Base-by-base conservation (phyloP, 2,113 vertebrate genomes). In the Muntiacus reevesi region DNA sequence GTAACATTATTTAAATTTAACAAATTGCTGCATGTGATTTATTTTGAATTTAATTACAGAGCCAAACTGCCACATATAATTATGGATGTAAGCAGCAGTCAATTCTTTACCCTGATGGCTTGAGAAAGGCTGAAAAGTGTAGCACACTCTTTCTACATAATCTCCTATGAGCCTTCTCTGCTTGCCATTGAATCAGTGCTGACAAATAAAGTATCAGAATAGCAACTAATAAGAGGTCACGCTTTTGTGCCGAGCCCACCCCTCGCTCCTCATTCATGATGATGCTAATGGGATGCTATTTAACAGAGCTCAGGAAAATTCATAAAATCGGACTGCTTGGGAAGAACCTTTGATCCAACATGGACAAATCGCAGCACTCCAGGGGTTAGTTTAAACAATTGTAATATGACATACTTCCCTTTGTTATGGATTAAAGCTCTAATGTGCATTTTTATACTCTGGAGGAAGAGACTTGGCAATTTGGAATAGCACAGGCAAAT, bases 21-120 rank as follows among this genome's bases (percentile, higher is more conserved):
- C 96, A 84, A 96, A 95, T 96, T 97, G 95, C 91, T 85, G 86
- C 88, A 88, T 94, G 74, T 93, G 94, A 95, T 94, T 98, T 97
- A 97, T 98, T 97, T 97, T 95, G 81, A 98, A 96, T 97, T 96
- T 98, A 98, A 95, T 97, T 97, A 96, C 59, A 94, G 97, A 97
- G 76, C 67, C 85, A 97, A 95, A 98, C 97, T 97, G 95, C 93
- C 96, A 97, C 88, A 81, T 95, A 60, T 88, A 97, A 97, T 98
- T 97, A 93, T 81, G 60, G 81, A 90, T 88, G 76, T 89, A 90
- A 97, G 93, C 52, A 89, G 81, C 87, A 92, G 55, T 97, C 78
- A 87, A 89, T 97, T 98, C 90, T 97, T 96, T 88, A 81, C 82
- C 52, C 93, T 94, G 91, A 97, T 89, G 90, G 82, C 60, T 98